Base-by-base conservation (phyloP, 2,888 invertebrate genomes). In the Bimastos eiseni region DNA sequence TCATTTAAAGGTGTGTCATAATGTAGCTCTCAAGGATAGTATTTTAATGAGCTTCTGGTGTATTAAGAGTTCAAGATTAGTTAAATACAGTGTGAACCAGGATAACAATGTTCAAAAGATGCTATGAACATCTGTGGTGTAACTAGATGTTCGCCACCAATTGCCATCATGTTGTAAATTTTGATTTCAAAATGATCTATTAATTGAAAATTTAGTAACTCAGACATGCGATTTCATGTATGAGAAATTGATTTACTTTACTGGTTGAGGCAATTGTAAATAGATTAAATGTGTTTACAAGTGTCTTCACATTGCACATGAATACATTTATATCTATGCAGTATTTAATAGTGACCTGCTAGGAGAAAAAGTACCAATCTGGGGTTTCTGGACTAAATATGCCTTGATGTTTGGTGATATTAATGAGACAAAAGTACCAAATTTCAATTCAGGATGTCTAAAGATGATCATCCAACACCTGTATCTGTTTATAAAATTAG, bases 61-160 rank as follows among this genome's bases (percentile, higher is more conserved):
- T 70, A n/a, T 70, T n/a, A 70, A n/a, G 70, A 70, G 70, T 70
- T 70, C n/a, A 70, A 70, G 70, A 70, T 11, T 70, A 70, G 30
- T 70, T n/a, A n/a, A 70, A 70, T 70, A 8, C 70, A 30, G n/a
- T 70, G 30, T 70, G 70, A 70, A 70, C 70, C 70, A 70, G 70
- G 70, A 70, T 70, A 70, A 70, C 70, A n/a, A 70, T 70, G 70
- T 70, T 70, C 70, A 70, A 70, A 30, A 70, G 70, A n/a, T 70
- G 70, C 70, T 70, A n/a, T 70, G 70, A 70, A 70, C 70, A 70
- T 70, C 70, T 70, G 70, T n/a, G 8, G n/a, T 70, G n/a, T 70
- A 70, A 70, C n/a, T 70, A n/a, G 70, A 70, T 70, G 70, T 70
- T 70, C 11, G 11, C 70, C 21, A 24, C 49, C 49, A 49, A 49